Evolutionary conservation across 2,888 invertebrate species (phyloP), one percentile per base, ranked within the genome.

Genomic region (Cephus rjabovi): DNA sequence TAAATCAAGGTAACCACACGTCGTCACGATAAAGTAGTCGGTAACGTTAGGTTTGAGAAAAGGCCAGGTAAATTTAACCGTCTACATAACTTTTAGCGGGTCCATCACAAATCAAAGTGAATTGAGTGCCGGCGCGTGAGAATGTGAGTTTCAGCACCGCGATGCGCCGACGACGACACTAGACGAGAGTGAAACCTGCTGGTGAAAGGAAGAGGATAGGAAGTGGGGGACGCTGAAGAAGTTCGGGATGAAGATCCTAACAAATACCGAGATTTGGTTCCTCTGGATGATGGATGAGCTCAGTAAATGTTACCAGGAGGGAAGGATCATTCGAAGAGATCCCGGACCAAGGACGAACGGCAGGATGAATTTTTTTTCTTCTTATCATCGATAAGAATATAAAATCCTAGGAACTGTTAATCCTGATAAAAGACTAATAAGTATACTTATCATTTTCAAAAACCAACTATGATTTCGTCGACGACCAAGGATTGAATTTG

Each of bases 221-320:
- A 74, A 81, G 82, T 79, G 76, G 76, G 78, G 79, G 81, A 11
- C 34, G 12, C 3, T 12, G 35, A 37, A 37, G 35, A 37, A 15
- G 6, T 40, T 40, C 6, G 15, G 6, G 12, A 83, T 79, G 82
- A 86, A 85, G 84, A 87, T 82, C 83, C 80, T 84, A 80, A 85
- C 83, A 83, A 85, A 86, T 83, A 81, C 83, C 77, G 83, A 87
- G 88, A 88, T 88, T 89, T 86, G 81, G 83, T 87, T 83, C 84
- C 76, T 79, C 76, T 81, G 83, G 85, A 86, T 89, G 89, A 89
- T 89, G 85, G 86, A 89, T 89, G 86, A 76, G 82, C 15, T 35
- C 37, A 56, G 56, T 34, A 23, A 40, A 30, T 30, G 12, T 12
- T 70, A 70, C 12, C 30, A 33, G 15, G 70, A 30, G 31, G 12